Base-by-base conservation (phyloP, 2,113 vertebrate species). In the Hemibagrus wyckioides region DNA sequence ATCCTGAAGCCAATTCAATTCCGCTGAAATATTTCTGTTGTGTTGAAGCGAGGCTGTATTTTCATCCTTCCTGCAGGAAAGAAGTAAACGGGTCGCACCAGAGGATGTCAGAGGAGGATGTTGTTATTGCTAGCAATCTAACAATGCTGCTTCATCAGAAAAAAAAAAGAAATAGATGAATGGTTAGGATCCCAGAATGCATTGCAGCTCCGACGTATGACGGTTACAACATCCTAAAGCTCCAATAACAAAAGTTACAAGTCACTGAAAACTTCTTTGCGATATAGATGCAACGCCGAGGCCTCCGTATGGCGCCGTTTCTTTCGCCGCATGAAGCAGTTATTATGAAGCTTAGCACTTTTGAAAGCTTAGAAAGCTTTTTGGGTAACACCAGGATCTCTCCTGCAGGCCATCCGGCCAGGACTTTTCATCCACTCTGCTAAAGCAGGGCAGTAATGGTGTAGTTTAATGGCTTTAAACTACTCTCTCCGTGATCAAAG, bases 391-490 rank as follows among this genome's bases (percentile, higher is more conserved):
- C 75, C 59, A 39, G 75, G 48, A 39, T 86, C 36, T 83, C 69
- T 61, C 19, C 56, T 80, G 59, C 77, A 10, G 69, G 67, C 50
- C 79, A 83, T 71, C 85, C 57, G 63, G 59, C 48, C 41, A 25
- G 56, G 75, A 73, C 73, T 77, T 85, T 87, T 87, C 84, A 87
- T 71, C 85, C 57, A 54, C 39, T 87, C 56, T 75, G 41, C 44
- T 75, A 86, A 85, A 83, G 76, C 84, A 41, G 69, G 85, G 83
- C 76, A 76, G 86, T 79, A 89, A 80, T 83, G 71, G 77, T 50
- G 25, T 6, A 44, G 86, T 61, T 82, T 61, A 82, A 83, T 69
- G 82, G 80, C 81, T 91, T 86, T 86, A 89, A 88, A 79, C 39
- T 75, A 61, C 81, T 54, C 57, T 25, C 71, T 80, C 30, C 25